phyloP scores from a whole-genome alignment of 2,113 vertebrate species.

The Hemicordylus capensis region DNA sequence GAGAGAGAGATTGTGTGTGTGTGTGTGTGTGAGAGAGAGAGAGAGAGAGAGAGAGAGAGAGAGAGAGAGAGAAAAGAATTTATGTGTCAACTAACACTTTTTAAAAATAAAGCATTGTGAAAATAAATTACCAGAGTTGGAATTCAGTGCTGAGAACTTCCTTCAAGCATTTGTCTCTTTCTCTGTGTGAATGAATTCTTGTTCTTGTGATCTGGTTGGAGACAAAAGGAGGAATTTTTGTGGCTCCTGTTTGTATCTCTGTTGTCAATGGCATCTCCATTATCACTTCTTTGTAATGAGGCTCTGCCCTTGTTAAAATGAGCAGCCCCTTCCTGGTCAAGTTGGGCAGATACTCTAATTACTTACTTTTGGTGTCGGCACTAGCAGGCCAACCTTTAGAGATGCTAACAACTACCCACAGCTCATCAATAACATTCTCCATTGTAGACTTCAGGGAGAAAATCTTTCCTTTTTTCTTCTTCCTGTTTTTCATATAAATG shows the following conservation, averaged over 20 bases:
- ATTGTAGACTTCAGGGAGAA: not conserved
- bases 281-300: slow-evolving; percentile 42
- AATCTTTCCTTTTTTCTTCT: not conserved
- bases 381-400: slow-evolving; percentile 11
- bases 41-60: too few species aligned
- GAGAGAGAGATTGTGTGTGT: not conserved
- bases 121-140: not conserved
- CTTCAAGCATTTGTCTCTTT: slow-evolving; percentile 30
- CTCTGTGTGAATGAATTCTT: slow-evolving; percentile 31
- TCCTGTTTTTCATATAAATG: slow-evolving; percentile 24
- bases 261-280: slow-evolving; percentile 54
- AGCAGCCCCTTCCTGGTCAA: slow-evolving; percentile 44
- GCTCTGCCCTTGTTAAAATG: slow-evolving; percentile 40
- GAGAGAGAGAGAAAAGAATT: too few species aligned
- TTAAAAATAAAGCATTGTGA: not conserved
- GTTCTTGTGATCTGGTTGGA: slow-evolving; percentile 31
- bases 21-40: too few species aligned
- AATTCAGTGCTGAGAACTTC: slow-evolving; percentile 8
- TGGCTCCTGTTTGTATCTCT: slow-evolving; percentile 42
- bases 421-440: slow-evolving; percentile 1
- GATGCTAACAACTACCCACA: slow-evolving; percentile 21
- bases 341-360: slow-evolving; percentile 9
- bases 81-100: not conserved
- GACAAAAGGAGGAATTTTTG: slow-evolving; percentile 59
- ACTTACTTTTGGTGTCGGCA: not conserved